A percentile compares a stretch with the other conserved stretches of the same genome.
Conservation (phyloP, 2,797 vertebrate species). For the Decapterus maruadsi region DNA sequence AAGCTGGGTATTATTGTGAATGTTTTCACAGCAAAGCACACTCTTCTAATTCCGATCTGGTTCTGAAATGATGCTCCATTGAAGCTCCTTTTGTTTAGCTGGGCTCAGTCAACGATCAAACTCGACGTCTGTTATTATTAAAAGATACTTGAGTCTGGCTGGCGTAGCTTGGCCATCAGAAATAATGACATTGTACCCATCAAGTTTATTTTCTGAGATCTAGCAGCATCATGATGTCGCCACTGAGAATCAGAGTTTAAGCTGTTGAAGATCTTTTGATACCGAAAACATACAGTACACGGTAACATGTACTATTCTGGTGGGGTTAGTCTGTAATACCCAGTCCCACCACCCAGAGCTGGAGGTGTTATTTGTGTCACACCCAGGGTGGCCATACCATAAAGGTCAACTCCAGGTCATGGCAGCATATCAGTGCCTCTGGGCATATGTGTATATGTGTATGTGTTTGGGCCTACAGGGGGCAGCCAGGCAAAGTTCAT, state of each 20-base stretch:
- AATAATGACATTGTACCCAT: not conserved
- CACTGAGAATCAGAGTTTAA: constrained; percentile 1
- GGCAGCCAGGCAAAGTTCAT: constrained; percentile 69
- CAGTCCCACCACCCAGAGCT: not conserved
- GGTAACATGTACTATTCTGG: constrained; percentile 9
- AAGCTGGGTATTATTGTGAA: constrained; percentile 7
- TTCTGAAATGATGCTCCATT: constrained; percentile 15
- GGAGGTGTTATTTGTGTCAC: constrained; percentile 48
- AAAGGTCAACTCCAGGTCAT: constrained; percentile 68
- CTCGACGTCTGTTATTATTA: constrained; percentile 17
- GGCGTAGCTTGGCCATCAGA: not conserved
- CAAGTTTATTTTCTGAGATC: constrained; percentile 21
- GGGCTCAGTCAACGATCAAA: constrained; percentile 12
- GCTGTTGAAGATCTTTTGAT: constrained; percentile 21
- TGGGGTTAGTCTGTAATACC: constrained; percentile 14
- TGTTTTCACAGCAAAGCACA: constrained; percentile 24
- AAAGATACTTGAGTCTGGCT: not conserved
- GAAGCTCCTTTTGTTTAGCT: not conserved
- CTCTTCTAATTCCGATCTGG: constrained; percentile 9
- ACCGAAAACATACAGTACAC: not conserved
- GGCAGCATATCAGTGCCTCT: constrained; percentile 27
- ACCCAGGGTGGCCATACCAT: constrained; percentile 65
- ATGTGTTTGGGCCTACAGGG: constrained; percentile 8
- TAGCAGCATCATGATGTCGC: not conserved
- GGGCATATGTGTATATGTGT: not conserved